Conservation (phyloP, 2,888 invertebrate genomes). For the Epinotia nisella region DNA sequence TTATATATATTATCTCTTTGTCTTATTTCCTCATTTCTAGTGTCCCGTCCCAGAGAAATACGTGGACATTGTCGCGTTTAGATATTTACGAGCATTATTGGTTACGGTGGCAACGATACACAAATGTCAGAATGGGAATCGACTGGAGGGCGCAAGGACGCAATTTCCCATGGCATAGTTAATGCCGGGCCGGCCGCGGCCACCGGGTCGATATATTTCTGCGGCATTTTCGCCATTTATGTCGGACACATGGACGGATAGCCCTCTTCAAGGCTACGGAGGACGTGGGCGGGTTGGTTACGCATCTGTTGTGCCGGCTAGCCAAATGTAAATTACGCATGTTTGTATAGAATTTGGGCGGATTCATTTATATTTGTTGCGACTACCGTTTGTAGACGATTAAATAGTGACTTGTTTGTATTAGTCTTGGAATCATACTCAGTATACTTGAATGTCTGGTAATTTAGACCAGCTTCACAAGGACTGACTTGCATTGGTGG, state of each 20-base stretch:
- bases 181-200: constrained; percentile 60
- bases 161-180: constrained; percentile 66
- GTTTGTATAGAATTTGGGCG: constrained; percentile 1
- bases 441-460: too few relatives aligned
- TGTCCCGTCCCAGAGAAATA: too few relatives aligned
- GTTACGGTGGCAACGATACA: constrained; percentile 16
- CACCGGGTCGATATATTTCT: constrained; percentile 81
- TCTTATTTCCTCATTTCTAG: too few relatives aligned
- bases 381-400: background rate
- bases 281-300: constrained; percentile 55
- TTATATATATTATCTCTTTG: too few relatives aligned
- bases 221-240: constrained; percentile 73
- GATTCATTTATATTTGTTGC: background rate
- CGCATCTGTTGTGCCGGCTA: constrained; percentile 47
- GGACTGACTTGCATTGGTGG: too few relatives aligned
- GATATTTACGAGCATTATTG: background rate
- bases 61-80: background rate
- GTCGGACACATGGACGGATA: constrained; percentile 48
- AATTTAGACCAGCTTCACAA: too few relatives aligned
- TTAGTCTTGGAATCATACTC: too few relatives aligned
- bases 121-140: constrained; percentile 55
- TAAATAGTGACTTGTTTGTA: background rate
- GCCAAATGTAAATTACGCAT: background rate
- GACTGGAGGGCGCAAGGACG: constrained; percentile 65
- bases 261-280: constrained; percentile 56